Evolutionary conservation across 2,888 invertebrate genomes (phyloP).

Genomic region (Zootermopsis nevadensis): DNA sequence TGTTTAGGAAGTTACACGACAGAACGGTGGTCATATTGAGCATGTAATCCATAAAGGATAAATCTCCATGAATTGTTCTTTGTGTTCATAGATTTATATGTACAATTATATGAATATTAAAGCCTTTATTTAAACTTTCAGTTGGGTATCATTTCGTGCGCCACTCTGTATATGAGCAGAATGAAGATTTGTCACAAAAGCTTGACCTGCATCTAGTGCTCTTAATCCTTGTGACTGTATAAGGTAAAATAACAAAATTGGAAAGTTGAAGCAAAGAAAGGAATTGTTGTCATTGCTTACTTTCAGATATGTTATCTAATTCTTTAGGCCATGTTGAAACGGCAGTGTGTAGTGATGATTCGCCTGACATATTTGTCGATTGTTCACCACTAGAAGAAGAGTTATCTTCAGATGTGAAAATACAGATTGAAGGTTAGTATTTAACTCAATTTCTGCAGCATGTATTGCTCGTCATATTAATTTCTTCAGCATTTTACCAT

Average conservation of each 20-base stretch:
- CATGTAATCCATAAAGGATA: too few relatives aligned
- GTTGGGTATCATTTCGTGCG: too few relatives aligned
- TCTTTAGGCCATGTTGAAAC: not conserved
- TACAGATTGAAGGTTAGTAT: slow-evolving; percentile 1
- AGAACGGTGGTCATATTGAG: too few relatives aligned
- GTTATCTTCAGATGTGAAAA: not conserved
- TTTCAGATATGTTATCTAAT: not conserved
- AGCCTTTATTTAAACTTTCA: too few relatives aligned
- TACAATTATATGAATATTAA: too few relatives aligned
- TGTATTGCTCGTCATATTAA: not conserved
- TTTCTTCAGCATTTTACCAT: not conserved
- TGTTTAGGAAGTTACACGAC: too few relatives aligned
- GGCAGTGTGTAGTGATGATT: not conserved
- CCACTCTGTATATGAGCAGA: too few relatives aligned
- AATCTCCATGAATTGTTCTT: too few relatives aligned
- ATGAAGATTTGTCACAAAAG: too few relatives aligned
- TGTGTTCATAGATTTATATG: too few relatives aligned
- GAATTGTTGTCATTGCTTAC: not conserved
- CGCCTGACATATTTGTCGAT: slow-evolving; percentile 28
- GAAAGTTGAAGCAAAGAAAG: not conserved
- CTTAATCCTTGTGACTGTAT: too few relatives aligned
- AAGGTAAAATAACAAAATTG: not conserved
- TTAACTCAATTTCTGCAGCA: not conserved
- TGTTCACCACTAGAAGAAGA: not conserved
- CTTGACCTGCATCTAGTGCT: too few relatives aligned